Evolutionary conservation across 2,888 invertebrate genomes (phyloP).

Genomic region (Lagria hirta): DNA sequence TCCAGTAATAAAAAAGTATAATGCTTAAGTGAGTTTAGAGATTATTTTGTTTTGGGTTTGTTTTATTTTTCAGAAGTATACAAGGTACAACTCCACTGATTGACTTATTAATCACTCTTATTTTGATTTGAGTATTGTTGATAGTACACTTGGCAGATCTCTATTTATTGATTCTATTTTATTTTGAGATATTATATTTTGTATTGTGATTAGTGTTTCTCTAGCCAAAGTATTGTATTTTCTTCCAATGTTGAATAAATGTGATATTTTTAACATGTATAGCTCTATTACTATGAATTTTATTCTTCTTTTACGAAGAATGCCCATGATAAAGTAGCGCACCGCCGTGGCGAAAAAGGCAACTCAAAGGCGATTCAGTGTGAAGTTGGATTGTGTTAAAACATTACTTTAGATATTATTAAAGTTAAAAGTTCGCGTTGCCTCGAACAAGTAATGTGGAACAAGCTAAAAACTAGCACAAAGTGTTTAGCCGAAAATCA

Average conservation of each 20-base stretch:
- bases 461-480: too few relatives aligned
- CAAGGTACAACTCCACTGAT: slow-evolving; percentile 14
- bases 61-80: slow-evolving; percentile 16
- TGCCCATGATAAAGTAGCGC: too few relatives aligned
- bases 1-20: slow-evolving; percentile 40
- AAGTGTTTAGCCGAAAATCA: too few relatives aligned
- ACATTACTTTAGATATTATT: too few relatives aligned
- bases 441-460: too few relatives aligned
- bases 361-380: too few relatives aligned
- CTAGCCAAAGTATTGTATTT: slow-evolving; percentile 27
- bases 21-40: neutral
- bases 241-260: slow-evolving; percentile 24
- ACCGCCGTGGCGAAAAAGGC: too few relatives aligned
- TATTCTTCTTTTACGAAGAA: too few relatives aligned
- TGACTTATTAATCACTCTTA: slow-evolving; percentile 3
- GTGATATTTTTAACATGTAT: slow-evolving; percentile 27
- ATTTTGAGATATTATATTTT: slow-evolving; percentile 7
- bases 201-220: neutral
- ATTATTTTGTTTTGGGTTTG: slow-evolving; percentile 3
- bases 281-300: too few relatives aligned
- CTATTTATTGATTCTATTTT: slow-evolving; percentile 7
- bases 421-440: too few relatives aligned
- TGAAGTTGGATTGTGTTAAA: too few relatives aligned
- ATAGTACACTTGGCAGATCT: slow-evolving; percentile 5
- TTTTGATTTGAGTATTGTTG: slow-evolving; percentile 5